A percentile compares a stretch with the other conserved stretches of the same genome.
phyloP scores from a whole-genome alignment of 1,140 invertebrate species.

The Orchestia grillus region DNA sequence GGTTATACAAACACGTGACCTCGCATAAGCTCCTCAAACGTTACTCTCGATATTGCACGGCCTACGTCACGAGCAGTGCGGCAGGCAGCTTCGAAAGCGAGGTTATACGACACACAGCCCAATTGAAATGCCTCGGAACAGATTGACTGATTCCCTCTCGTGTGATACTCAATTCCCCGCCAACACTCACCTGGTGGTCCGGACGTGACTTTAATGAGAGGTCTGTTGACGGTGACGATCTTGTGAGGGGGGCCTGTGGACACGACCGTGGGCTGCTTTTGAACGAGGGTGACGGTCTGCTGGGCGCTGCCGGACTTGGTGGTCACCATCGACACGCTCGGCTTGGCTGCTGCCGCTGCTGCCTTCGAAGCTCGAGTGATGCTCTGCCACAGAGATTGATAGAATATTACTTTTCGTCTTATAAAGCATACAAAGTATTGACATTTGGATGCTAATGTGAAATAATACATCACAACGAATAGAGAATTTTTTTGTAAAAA shows the following conservation, averaged over 20 bases:
- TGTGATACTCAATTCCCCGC: background rate
- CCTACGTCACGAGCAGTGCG: no score
- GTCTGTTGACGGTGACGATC: constrained; percentile 67
- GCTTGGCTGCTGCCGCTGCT: constrained; percentile 51
- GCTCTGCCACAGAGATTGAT: background rate
- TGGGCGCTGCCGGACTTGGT: constrained; percentile 65
- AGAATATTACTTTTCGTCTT: no score
- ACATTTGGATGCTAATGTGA: no score
- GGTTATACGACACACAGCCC: background rate
- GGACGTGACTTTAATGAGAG: constrained; percentile 66
- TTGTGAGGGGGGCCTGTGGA: constrained; percentile 65
- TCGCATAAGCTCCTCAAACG: no score
- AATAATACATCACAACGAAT: no score
- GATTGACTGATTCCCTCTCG: background rate
- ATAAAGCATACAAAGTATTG: no score
- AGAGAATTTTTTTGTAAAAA: no score
- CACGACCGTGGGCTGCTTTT: constrained; percentile 62
- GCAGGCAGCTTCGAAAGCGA: background rate
- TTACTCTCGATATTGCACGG: no score
- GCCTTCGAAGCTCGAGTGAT: background rate
- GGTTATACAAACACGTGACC: no score
- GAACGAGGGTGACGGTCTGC: constrained; percentile 65
- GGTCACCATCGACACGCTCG: constrained; percentile 66
- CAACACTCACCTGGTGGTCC: constrained; percentile 58
- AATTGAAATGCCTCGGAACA: background rate